A percentile compares a stretch with the other conserved stretches of the same genome.
phyloP scores from a whole-genome alignment of 2,797 vertebrate species.

The Pipistrellus kuhlii region DNA sequence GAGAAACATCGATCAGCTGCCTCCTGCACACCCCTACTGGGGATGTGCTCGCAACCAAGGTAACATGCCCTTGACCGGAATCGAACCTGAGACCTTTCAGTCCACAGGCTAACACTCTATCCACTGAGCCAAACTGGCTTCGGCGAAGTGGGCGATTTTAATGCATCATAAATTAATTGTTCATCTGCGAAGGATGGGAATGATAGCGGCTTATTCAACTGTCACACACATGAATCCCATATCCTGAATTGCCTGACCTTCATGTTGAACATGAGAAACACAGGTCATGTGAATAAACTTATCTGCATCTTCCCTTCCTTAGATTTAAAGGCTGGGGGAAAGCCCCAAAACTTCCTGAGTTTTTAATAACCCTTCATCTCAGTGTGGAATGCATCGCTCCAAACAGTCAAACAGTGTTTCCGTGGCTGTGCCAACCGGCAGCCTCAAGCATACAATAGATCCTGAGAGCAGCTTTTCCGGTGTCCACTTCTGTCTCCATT shows the following conservation, averaged over 20 bases:
- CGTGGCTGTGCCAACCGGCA: neutral
- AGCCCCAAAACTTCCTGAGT: neutral
- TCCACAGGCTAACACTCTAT: too few species aligned
- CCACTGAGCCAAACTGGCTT: too few species aligned
- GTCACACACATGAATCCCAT: neutral
- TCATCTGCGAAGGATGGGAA: neutral
- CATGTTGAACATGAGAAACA: neutral
- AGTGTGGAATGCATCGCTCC: neutral
- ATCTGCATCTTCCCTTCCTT: neutral
- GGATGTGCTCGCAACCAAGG: too few species aligned
- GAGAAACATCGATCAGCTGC: too few species aligned
- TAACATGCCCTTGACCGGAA: too few species aligned
- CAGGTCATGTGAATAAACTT: neutral
- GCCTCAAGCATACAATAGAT: neutral
- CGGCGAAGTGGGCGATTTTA: neutral
- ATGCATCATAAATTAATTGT: neutral
- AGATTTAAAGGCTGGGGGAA: neutral
- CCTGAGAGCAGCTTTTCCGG: neutral
- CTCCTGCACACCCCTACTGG: too few species aligned
- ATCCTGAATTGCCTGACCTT: neutral
- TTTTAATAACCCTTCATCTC: neutral
- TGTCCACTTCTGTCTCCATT: neutral
- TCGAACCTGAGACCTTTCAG: too few species aligned
- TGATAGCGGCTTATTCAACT: neutral
- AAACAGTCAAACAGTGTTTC: conserved; percentile 27